These are phyloP conservation scores for Euphydryas editha DNA, from an alignment of 2,888 invertebrate genomes.

Conservation along the genomic window DNA sequence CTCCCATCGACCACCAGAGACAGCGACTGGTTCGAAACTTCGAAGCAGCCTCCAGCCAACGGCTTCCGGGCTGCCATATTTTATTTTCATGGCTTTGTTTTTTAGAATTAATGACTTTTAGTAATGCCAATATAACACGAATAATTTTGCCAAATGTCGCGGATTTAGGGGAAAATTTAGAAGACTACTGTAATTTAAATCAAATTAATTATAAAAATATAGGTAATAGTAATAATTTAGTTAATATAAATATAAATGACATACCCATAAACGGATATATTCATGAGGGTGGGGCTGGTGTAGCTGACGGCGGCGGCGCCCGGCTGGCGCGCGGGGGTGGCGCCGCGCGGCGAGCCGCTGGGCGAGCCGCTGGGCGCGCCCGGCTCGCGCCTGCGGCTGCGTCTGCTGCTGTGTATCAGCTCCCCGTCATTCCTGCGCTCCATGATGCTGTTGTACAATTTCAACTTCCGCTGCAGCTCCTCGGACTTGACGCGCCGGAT, in stretches of 20 bases:
- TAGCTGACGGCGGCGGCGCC: constrained; percentile 57
- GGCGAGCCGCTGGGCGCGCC: constrained; percentile 52
- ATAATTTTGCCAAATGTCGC: too few species aligned
- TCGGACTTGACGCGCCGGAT: constrained; percentile 59
- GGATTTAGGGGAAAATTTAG: too few species aligned
- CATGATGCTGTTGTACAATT: constrained; percentile 88
- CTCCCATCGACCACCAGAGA: too few species aligned
- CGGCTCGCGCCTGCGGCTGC: constrained; percentile 63
- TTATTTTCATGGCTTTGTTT: too few species aligned
- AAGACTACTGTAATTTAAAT: too few species aligned
- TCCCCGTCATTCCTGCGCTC: constrained; percentile 89
- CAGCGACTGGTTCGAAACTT: too few species aligned
- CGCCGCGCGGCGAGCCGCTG: constrained; percentile 56
- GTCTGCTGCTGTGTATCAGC: constrained; percentile 84
- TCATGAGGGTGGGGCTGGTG: constrained; percentile 68
- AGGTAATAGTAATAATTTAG: too few species aligned
- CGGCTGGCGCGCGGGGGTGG: constrained; percentile 56
- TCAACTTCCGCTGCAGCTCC: constrained; percentile 80
- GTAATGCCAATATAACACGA: too few species aligned
- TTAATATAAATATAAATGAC: constrained; percentile 13
- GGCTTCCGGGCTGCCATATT: too few species aligned
- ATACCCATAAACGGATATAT: constrained; percentile 55
- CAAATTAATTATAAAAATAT: not conserved
- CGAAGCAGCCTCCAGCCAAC: too few species aligned
- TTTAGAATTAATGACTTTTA: too few species aligned